Evolutionary conservation across 2,113 vertebrate genomes (phyloP).

Genomic region (Paramisgurnus dabryanus): DNA sequence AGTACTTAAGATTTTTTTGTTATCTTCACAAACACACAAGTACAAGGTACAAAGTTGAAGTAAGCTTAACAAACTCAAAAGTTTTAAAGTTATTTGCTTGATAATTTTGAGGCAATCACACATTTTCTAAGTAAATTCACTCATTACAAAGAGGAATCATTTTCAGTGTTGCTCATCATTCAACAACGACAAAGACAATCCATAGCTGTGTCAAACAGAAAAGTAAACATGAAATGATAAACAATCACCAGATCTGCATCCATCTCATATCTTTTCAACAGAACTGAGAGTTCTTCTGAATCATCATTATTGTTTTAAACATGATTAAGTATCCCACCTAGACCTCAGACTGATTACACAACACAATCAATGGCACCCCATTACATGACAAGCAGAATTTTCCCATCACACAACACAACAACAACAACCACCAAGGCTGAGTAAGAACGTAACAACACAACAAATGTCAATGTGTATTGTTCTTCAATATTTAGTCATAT

Average conservation of each 20-base stretch:
- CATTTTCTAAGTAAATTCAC: too few relatives aligned
- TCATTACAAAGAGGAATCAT: too few relatives aligned
- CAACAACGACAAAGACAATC: too few relatives aligned
- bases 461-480: neutral
- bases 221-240: too few relatives aligned
- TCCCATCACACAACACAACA: conserved; percentile 12
- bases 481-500: conserved; percentile 22
- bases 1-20: too few relatives aligned
- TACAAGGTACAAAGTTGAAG: too few relatives aligned
- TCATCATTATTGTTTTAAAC: neutral
- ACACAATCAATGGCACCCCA: neutral
- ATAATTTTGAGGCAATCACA: too few relatives aligned
- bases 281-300: neutral
- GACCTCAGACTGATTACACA: neutral
- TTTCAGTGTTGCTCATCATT: too few relatives aligned
- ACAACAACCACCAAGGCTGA: neutral
- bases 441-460: conserved; percentile 1
- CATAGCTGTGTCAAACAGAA: too few relatives aligned
- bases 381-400: neutral
- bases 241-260: neutral
- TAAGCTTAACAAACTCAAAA: too few relatives aligned
- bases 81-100: too few relatives aligned
- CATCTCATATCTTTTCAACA: neutral
- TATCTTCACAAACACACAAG: too few relatives aligned
- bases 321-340: neutral